Base-by-base conservation (phyloP, 2,888 invertebrate genomes). In the Electrophaes corylata region DNA sequence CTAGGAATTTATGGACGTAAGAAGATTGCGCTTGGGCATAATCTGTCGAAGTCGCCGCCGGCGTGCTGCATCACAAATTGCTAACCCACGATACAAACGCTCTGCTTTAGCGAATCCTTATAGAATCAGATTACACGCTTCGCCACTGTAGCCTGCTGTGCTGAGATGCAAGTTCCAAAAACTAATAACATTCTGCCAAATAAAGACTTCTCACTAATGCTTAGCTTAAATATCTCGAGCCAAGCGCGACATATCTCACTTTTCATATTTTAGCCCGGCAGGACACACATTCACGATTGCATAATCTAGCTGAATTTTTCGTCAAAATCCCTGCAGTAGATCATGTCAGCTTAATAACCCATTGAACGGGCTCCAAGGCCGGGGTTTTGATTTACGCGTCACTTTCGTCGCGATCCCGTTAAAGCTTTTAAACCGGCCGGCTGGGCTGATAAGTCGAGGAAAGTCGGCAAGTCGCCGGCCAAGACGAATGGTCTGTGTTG, bases 321-420 rank as follows among this genome's bases (percentile, higher is more conserved):
- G 67, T 64, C 59, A 51, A 69, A 70, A 69, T 69, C 69, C 67
- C 67, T 62, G 56, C 56, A 48, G 78, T 80, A 74, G 69, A 79
- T 82, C 79, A 80, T 68, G 68, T 56, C 67, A 68, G 66, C 72
- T 75, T 76, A 72, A 70, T 70, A 67, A 67, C 67, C 63, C 66
- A 65, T 60, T 65, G 67, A 60, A 69, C 69, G 74, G 78, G 78
- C 76, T 79, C 81, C 80, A 83, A 79, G 77, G 74, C 73, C 75
- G 67, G 60, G 64, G 67, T 73, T 84, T 83, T 84, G 83, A 87
- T 86, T 86, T 82, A 86, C 82, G 81, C 78, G 75, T 87, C 86
- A 87, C 86, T 88, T 88, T 88, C 86, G 73, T 81, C 78, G 73
- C 69, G 65, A 75, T 84, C 88, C 89, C 88, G 89, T 88, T 89